Base-by-base conservation (phyloP, 2,113 vertebrate genomes). In the Harpagus bidentatus region DNA sequence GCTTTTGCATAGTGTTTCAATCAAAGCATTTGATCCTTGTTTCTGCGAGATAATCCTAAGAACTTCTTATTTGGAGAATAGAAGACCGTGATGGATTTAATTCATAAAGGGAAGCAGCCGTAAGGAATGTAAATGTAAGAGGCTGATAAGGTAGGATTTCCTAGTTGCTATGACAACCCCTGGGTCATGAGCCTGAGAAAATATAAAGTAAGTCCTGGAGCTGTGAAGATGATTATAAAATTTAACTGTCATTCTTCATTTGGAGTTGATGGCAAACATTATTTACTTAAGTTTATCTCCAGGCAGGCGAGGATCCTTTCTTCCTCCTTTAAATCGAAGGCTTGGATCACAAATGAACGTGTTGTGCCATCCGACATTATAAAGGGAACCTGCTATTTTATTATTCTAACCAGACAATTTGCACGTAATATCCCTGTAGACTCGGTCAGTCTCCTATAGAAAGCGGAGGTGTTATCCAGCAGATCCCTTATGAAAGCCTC, bases 201-300 rank as follows among this genome's bases (percentile, higher is more conserved):
- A 98, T 98, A 98, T 98, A 98, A 98, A 98, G 98, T 98, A 98
- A 97, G 98, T 98, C 98, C 98, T 98, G 98, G 97, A 98, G 97
- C 98, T 98, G 98, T 97, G 98, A 98, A 98, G 98, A 98, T 98
- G 99, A 99, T 99, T 99, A 99, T 98, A 98, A 98, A 98, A 98
- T 99, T 98, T 98, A 98, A 98, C 98, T 99, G 98, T 99, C 98
- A 98, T 98, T 98, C 98, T 98, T 98, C 98, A 99, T 99, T 99
- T 99, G 98, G 97, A 98, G 97, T 98, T 98, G 98, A 98, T 98
- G 98, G 98, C 98, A 98, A 98, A 98, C 97, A 96, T 98, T 98
- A 98, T 98, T 98, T 98, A 98, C 98, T 98, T 97, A 98, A 98
- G 97, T 98, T 98, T 98, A 98, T 98, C 98, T 98, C 93, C 97